Percentiles rank a stretch among this genome's conserved stretches.
These are phyloP conservation scores for Epinephelus fuscoguttatus DNA, from an alignment of 2,113 vertebrate genomes.

Conservation along the genomic window DNA sequence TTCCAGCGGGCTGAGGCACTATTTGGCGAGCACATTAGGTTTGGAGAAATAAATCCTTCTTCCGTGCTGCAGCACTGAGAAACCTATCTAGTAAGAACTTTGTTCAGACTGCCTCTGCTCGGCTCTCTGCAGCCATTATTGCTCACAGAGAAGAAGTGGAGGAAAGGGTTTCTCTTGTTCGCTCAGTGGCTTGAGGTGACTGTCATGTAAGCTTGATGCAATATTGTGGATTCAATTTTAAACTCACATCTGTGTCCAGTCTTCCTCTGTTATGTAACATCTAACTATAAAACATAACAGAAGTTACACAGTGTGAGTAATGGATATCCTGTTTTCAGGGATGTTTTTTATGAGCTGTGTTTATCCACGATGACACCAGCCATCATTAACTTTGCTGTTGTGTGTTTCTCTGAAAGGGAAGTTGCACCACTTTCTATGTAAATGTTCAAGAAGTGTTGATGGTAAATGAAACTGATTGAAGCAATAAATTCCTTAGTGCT, in stretches of 20 bases:
- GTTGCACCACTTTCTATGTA: no score
- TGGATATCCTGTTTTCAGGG: not conserved
- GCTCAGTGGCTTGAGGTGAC: slow-evolving; percentile 3
- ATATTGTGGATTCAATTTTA: slow-evolving; percentile 12
- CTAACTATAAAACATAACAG: not conserved
- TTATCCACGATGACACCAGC: not conserved
- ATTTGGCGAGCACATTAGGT: slow-evolving; percentile 67
- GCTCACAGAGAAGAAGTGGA: slow-evolving; percentile 16
- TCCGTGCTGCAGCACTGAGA: slow-evolving; percentile 48
- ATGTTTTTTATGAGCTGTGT: not conserved
- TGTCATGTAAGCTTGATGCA: not conserved
- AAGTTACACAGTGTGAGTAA: not conserved
- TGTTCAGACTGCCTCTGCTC: slow-evolving; percentile 49
- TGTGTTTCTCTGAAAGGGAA: not conserved
- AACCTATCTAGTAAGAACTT: slow-evolving; percentile 57
- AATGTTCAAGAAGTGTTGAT: no score
- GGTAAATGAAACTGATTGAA: no score
- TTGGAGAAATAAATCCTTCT: slow-evolving; percentile 71
- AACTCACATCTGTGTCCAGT: not conserved
- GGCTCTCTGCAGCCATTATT: slow-evolving; percentile 36
- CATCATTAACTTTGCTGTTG: not conserved
- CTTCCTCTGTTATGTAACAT: not conserved
- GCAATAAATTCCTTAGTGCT: no score
- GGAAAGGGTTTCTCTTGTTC: not conserved
- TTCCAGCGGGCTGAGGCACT: slow-evolving; percentile 74